Base-by-base conservation (phyloP, 1,140 invertebrate species). In the Drosophila ercepeae region DNA sequence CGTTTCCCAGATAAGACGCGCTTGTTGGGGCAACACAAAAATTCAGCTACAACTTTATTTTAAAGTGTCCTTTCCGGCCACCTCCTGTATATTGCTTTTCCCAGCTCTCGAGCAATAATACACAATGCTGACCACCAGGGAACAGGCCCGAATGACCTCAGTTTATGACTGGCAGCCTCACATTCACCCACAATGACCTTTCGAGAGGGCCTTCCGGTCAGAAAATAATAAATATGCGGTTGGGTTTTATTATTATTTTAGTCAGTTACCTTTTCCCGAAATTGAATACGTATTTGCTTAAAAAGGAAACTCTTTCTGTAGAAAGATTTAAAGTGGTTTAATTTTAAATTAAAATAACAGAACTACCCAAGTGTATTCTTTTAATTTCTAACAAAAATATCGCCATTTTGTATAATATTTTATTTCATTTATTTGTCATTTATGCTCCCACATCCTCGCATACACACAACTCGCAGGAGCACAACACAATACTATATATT, bases 331-430 rank as follows among this genome's bases (percentile, higher is more conserved):
- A 21, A 21, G 2, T 21, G 21, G 2, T 21, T 21, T 21, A 2
- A 39, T 39, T 36, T 36, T 36, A 14, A 36, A 13, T n/a, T n/a
- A n/a, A n/a, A n/a, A n/a, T n/a, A n/a, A n/a, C n/a, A n/a, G n/a
- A n/a, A n/a, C n/a, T n/a, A n/a, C n/a, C n/a, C 7, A 36, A n/a
- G 34, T 41, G 11, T n/a, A 19, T 39, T 29, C 27, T 39, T 54
- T 61, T 46, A 78, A 60, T 75, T 71, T 59, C 58, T 73, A 75
- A 41, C 50, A 60, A n/a, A n/a, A n/a, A n/a, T n/a, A 58, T 42
- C 60, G 67, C 67, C 59, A 69, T 73, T 69, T 78, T 78, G 54
- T 86, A 74, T n/a, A n/a, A n/a, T n/a, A 32, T 77, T 82, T 77
- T 25, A 71, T 74, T 86, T 71, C 65, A 74, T 74, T 86, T 70